Conservation (phyloP, 2,113 vertebrate genomes). For the Conger conger region DNA sequence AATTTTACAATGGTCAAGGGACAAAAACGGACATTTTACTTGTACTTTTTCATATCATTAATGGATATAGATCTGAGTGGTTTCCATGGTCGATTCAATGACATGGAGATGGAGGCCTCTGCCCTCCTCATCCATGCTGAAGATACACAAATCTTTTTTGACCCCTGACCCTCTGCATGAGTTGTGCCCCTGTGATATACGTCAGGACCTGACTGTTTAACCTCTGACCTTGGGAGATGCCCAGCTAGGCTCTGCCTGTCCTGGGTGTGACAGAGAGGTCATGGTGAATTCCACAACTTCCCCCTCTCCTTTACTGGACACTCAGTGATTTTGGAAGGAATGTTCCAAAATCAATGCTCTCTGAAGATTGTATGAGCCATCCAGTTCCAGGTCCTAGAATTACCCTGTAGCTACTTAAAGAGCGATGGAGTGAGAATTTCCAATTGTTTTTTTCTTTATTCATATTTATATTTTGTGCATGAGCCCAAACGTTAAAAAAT, state of each 20-base stretch:
- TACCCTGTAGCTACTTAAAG: background rate
- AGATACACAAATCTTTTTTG: slow-evolving; percentile 17
- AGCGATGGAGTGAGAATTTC: too few relatives aligned
- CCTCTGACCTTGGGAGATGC: slow-evolving; percentile 46
- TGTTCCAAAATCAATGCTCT: slow-evolving; percentile 50
- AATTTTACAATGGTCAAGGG: background rate
- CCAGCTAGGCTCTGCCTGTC: slow-evolving; percentile 35
- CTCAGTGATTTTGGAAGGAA: slow-evolving; percentile 40
- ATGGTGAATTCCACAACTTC: slow-evolving; percentile 7
- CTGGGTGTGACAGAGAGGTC: slow-evolving; percentile 42
- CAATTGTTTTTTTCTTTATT: too few relatives aligned
- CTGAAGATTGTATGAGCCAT: slow-evolving; percentile 5
- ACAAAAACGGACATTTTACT: background rate
- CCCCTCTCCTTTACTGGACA: background rate
- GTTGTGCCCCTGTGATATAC: slow-evolving; percentile 52
- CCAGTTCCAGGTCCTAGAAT: background rate
- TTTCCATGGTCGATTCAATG: background rate
- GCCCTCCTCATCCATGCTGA: background rate
- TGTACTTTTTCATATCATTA: background rate
- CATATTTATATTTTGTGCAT: too few relatives aligned
- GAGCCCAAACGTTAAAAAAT: too few relatives aligned
- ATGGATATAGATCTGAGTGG: background rate
- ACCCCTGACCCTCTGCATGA: slow-evolving; percentile 57
- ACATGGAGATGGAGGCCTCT: background rate
- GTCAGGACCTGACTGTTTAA: slow-evolving; percentile 52